These are phyloP conservation scores for Ia io DNA, from an alignment of 2,113 vertebrate species.

Conservation along the genomic window DNA sequence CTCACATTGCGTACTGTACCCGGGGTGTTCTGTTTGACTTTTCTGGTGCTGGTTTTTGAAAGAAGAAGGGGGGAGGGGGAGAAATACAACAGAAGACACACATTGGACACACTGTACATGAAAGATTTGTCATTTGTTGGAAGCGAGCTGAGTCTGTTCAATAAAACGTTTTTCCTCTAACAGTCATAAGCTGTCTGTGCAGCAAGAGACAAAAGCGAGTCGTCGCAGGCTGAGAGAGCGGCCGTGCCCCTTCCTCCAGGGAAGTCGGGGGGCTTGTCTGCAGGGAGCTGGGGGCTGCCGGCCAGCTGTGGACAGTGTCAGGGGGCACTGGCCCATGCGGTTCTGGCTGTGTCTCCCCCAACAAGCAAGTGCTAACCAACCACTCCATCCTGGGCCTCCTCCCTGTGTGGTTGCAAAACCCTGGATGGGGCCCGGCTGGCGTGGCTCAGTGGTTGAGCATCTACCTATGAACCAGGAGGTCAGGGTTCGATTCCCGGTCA, in stretches of 20 bases:
- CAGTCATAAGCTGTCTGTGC: slow-evolving; percentile 76
- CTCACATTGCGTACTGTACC: slow-evolving; percentile 82
- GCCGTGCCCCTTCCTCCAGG: slow-evolving; percentile 7
- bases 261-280: slow-evolving; percentile 15
- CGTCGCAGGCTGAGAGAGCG: background rate
- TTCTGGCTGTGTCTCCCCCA: slow-evolving; percentile 39
- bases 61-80: slow-evolving; percentile 55
- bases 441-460: too few relatives aligned
- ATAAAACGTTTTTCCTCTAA: slow-evolving; percentile 83
- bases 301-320: slow-evolving; percentile 55
- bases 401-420: background rate
- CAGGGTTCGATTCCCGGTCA: too few relatives aligned
- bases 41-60: slow-evolving; percentile 82
- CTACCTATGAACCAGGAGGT: too few relatives aligned
- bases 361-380: slow-evolving; percentile 20
- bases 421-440: background rate
- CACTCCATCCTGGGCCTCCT: slow-evolving; percentile 20
- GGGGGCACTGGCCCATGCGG: slow-evolving; percentile 40
- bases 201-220: slow-evolving; percentile 51
- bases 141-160: slow-evolving; percentile 77
- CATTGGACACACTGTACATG: slow-evolving; percentile 78
- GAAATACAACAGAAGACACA: slow-evolving; percentile 57
- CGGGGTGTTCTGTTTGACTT: slow-evolving; percentile 76
- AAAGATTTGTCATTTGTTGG: slow-evolving; percentile 79
- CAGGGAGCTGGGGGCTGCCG: background rate